Conservation (phyloP, 2,113 vertebrate species). For the Tor tambroides region DNA sequence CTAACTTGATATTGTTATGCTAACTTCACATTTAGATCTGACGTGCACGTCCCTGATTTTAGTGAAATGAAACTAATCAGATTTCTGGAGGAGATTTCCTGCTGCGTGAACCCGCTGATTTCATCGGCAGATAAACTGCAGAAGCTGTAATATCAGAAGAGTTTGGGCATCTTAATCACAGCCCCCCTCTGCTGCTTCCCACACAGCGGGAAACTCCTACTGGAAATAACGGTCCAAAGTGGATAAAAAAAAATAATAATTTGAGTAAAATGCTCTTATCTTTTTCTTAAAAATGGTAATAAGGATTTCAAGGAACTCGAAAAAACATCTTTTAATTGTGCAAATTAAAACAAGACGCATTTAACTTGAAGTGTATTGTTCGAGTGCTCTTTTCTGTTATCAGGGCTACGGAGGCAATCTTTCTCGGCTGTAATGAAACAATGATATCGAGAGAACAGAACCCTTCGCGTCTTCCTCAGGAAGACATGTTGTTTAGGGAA, state of each 20-base stretch:
- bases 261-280: neutral
- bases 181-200: slow-evolving; percentile 42
- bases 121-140: slow-evolving; percentile 58
- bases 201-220: neutral
- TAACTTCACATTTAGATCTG: slow-evolving; percentile 55
- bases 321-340: neutral
- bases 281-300: neutral
- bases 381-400: slow-evolving; percentile 1
- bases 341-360: neutral
- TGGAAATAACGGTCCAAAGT: slow-evolving; percentile 13
- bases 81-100: slow-evolving; percentile 55
- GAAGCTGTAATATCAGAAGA: slow-evolving; percentile 65
- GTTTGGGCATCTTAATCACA: slow-evolving; percentile 67
- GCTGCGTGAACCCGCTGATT: slow-evolving; percentile 59
- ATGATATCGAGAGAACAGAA: neutral
- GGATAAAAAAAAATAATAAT: slow-evolving; percentile 1
- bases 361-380: neutral
- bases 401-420: neutral
- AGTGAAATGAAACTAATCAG: slow-evolving; percentile 66
- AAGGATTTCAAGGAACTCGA: neutral
- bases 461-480: slow-evolving; percentile 33
- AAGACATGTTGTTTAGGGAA: slow-evolving; percentile 56
- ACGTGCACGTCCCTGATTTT: slow-evolving; percentile 58
- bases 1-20: slow-evolving; percentile 46
- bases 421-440: neutral